Evolutionary conservation across 2,797 vertebrate species (phyloP), one percentile per base, ranked within the genome.

Genomic region (Galago senegalensis): DNA sequence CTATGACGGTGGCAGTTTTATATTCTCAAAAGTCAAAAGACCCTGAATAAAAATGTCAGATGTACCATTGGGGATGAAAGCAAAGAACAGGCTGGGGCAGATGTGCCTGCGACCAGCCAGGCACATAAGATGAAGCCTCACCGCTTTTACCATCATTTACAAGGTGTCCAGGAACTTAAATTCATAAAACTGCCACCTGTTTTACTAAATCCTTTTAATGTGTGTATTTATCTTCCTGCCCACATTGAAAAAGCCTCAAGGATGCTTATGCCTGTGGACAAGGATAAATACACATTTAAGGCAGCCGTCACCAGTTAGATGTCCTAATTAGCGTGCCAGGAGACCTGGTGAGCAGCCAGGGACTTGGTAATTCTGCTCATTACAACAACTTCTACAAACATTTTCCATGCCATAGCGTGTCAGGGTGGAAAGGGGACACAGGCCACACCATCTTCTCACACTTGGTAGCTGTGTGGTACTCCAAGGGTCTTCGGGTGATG

Each of bases 231-330:
- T 58, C 61, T 67, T 93, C 58, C 70, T 85, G 58, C 7, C 75
- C 5, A 58, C 49, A 61, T 79, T 92, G 76, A 31, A 60, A 70
- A 25, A 73, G 85, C 76, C 3, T 14, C 93, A 94, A 94, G 91
- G 92, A 95, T 95, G 97, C 95, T 80, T 92, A 84, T 72, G 79
- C 82, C 31, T 93, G 56, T 91, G 72, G 82, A 82, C 79, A 53
- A 88, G 82, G 86, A 63, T 93, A 93, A 96, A 94, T 97, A 97
- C 87, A 94, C 56, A 87, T 93, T 96, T 97, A 97, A 96, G 94
- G 90, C 96, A 94, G 95, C 88, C 85, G 92, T 84, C 49, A 90
- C 94, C 92, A 67, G 90, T 95, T 97, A 81, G 81, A 63, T 60
- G 46, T 60, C 79, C 82, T 98, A 94, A 96, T 98, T 94, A 96